phyloP scores from a whole-genome alignment of 2,888 invertebrate species.

The Archips xylosteana region DNA sequence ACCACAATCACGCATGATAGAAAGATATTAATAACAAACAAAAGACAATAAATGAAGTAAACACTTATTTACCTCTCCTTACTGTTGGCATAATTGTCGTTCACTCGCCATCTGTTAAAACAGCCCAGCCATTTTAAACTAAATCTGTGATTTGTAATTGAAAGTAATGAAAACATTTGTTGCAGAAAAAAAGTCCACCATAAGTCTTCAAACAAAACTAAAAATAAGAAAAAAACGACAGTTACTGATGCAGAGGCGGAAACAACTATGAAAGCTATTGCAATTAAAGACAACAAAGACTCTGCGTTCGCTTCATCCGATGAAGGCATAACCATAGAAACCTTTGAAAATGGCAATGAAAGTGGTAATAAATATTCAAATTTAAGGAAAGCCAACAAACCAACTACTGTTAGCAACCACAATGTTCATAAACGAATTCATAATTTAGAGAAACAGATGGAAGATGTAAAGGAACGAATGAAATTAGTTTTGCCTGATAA shows the following conservation, averaged over 20 bases:
- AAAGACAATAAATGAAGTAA: no score
- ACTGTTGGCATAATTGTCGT: no score
- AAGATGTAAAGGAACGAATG: constrained; percentile 11
- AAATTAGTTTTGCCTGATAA: neutral
- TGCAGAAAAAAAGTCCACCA: neutral
- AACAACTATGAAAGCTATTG: neutral
- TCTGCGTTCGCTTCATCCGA: neutral
- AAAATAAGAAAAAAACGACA: neutral
- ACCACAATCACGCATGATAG: no score
- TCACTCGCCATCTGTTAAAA: no score
- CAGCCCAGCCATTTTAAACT: no score
- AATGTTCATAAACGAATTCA: constrained; percentile 11
- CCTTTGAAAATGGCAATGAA: constrained; percentile 7
- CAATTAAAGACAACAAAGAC: neutral
- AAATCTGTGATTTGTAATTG: no score
- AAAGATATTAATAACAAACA: no score
- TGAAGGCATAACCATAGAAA: constrained; percentile 39
- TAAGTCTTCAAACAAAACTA: neutral
- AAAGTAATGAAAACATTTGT: neutral
- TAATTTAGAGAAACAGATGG: constrained; percentile 20
- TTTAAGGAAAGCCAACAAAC: neutral
- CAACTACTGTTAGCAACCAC: neutral
- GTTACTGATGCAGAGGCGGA: neutral
- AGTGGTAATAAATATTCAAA: neutral
- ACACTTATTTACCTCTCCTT: no score